Evolutionary conservation across 92 coral and sea anemone species (phyloP), one percentile per base, ranked within the genome.

Genomic region (Blastomussa wellsi): DNA sequence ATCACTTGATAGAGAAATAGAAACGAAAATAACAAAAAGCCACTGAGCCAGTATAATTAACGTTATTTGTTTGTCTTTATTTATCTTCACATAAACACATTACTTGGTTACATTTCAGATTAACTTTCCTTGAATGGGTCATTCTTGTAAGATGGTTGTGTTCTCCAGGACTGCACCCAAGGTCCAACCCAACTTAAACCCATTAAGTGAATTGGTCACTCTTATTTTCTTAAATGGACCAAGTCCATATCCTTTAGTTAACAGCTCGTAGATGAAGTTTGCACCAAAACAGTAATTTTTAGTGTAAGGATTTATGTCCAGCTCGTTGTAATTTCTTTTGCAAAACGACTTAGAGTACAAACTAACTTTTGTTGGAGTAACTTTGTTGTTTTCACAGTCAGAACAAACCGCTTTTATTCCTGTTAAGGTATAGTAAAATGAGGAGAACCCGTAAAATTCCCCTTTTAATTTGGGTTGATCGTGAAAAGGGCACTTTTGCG

Each of bases 141-240:
- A 78, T 35, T 35, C 70, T 24, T 28, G 2, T 17, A 79, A 19
- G 32, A 79, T 79, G 5, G 28, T 68, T 69, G 87, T 39, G 53
- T 80, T 80, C 32, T 37, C 22, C 35, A 91, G 76, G 59, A 80
- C 66, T 0, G 91, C 93, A 0, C 93, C 93, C 10, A 91, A 29
- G 39, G 89, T 72, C 93, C 93, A 91, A 42, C 86, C 74, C 77
- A 91, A 76, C 22, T 88, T 84, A 76, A 91, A 84, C 15, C 93
- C 93, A 26, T 84, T 79, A 9, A 91, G 74, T 17, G 60, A 53
- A 29, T 41, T 44, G 17, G 79, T 88, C 41, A 82, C 84, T 35
- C 35, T 41, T 31, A 91, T 51, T 26, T 12, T 75, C 39, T 79
- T 82, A n/a, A n/a, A 4, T 4, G 5, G 24, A 15, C 41, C 32